Evolutionary conservation across 2,797 vertebrate species (phyloP).

Genomic region (Oreochromis grahami): DNA sequence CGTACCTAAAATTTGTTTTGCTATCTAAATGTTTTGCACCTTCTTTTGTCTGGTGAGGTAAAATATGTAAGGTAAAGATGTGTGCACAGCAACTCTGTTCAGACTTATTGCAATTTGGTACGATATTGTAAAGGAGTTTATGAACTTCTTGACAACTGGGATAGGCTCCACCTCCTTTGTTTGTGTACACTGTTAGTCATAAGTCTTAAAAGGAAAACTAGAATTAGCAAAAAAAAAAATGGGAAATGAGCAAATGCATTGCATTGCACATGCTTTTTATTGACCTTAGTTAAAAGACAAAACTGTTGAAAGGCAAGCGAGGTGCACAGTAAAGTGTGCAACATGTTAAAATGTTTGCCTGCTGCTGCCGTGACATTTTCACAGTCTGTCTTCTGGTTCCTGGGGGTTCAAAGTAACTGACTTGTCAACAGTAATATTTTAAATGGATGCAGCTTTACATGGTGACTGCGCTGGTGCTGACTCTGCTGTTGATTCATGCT

Average conservation of each 20-base stretch:
- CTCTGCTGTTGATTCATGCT: constrained; percentile 17
- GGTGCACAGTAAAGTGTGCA: neutral
- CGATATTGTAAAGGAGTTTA: neutral
- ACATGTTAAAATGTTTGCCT: neutral
- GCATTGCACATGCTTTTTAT: neutral
- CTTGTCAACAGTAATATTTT: constrained; percentile 20
- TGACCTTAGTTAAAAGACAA: neutral
- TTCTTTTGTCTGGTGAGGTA: neutral
- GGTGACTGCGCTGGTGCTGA: constrained; percentile 15
- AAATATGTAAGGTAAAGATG: neutral
- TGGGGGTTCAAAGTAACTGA: neutral
- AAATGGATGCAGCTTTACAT: constrained; percentile 2
- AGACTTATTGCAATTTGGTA: neutral
- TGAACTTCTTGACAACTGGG: neutral
- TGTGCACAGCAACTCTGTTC: neutral
- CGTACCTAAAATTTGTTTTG: neutral
- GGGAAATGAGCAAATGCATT: neutral
- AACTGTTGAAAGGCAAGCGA: neutral
- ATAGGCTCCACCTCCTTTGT: neutral
- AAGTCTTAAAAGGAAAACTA: neutral
- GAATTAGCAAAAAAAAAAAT: neutral
- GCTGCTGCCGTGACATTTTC: neutral
- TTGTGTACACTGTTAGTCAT: neutral
- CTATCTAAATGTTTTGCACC: neutral
- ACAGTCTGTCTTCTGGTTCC: neutral